phyloP scores from a whole-genome alignment of 2,888 invertebrate species.

The Athalia cordata region DNA sequence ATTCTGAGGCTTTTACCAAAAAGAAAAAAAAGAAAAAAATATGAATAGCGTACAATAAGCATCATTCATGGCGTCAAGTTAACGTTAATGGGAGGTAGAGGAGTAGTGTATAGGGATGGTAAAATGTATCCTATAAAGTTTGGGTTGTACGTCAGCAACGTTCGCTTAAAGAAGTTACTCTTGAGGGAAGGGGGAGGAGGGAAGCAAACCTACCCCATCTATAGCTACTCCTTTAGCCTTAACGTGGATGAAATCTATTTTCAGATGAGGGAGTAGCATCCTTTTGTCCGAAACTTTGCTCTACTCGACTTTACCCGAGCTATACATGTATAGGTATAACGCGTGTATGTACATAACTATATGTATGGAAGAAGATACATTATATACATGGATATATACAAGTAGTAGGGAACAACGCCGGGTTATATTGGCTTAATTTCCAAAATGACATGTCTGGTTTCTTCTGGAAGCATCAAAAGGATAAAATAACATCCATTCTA shows the following conservation, averaged over 20 bases:
- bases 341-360: background rate
- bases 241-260: constrained; percentile 62
- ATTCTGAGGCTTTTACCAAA: too few relatives aligned
- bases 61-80: too few relatives aligned
- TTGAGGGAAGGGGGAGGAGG: constrained; percentile 45
- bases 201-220: background rate
- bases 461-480: background rate
- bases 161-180: constrained; percentile 66
- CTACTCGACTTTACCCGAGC: constrained; percentile 49
- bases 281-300: constrained; percentile 58
- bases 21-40: too few relatives aligned
- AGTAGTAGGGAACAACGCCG: background rate
- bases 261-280: constrained; percentile 52
- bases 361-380: background rate
- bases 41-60: too few relatives aligned
- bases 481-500: constrained; percentile 18
- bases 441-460: constrained; percentile 53
- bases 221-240: constrained; percentile 36
- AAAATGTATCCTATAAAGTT: constrained; percentile 65
- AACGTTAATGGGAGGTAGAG: too few relatives aligned
- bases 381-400: background rate
- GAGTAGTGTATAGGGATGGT: constrained; percentile 44
- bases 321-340: background rate
- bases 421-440: constrained; percentile 61
- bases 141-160: constrained; percentile 56